Evolutionary conservation across 2,888 invertebrate genomes (phyloP).

Genomic region (Oithona nana): DNA sequence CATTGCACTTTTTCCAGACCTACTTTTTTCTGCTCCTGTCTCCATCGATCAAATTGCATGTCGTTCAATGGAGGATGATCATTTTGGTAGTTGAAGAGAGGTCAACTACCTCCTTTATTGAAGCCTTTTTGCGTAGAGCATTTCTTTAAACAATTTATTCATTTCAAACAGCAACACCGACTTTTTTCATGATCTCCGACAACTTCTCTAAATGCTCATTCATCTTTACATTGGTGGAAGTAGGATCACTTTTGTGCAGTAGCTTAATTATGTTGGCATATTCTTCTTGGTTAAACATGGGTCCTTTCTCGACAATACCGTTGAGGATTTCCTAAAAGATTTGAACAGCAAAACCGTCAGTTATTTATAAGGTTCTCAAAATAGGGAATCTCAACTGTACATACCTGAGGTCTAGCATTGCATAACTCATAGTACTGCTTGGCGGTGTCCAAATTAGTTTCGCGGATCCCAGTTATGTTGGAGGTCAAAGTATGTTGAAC

Average conservation of each 20-base stretch:
- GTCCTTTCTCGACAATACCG: constrained; percentile 62
- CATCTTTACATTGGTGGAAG: background rate
- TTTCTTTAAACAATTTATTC: too few species aligned
- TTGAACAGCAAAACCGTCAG: background rate
- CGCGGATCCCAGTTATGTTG: constrained; percentile 58
- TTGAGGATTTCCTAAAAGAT: constrained; percentile 54
- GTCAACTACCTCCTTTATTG: too few species aligned
- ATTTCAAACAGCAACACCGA: background rate
- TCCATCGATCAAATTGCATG: too few species aligned
- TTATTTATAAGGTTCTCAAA: background rate
- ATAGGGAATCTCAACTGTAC: constrained; percentile 20
- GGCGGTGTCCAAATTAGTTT: constrained; percentile 69
- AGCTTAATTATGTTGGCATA: constrained; percentile 67
- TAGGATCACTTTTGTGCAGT: constrained; percentile 37
- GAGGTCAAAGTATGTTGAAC: constrained; percentile 60
- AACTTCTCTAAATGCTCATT: background rate
- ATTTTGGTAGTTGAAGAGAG: too few species aligned
- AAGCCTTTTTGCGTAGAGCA: too few species aligned
- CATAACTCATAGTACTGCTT: constrained; percentile 71
- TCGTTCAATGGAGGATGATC: too few species aligned
- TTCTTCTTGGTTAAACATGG: constrained; percentile 68
- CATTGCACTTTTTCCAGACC: too few species aligned
- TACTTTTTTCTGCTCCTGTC: too few species aligned
- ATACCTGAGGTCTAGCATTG: constrained; percentile 57
- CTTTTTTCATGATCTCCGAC: background rate